Evolutionary conservation across 2,797 vertebrate species (phyloP).

Genomic region (Anguilla obscura): DNA sequence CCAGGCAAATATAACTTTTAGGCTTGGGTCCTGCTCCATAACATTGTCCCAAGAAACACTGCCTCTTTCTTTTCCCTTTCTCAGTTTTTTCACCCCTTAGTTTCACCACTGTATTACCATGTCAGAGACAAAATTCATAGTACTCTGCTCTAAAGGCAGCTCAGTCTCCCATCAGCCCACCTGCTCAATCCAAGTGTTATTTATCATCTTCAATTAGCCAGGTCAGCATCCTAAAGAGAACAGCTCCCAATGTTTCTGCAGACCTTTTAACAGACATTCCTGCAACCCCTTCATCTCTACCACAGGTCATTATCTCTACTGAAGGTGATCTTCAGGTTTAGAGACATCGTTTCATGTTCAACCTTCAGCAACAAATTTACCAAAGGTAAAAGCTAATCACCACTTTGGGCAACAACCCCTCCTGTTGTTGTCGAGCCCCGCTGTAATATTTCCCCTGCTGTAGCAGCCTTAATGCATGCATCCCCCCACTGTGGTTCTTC

Average conservation of each 20-base stretch:
- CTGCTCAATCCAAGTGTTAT: constrained; percentile 19
- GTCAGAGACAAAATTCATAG: background rate
- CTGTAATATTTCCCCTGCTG: background rate
- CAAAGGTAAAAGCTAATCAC: constrained; percentile 19
- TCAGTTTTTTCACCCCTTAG: background rate
- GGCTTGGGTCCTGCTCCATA: background rate
- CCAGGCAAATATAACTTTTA: background rate
- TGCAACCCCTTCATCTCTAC: constrained; percentile 31
- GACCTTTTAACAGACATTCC: constrained; percentile 11
- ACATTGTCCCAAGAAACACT: background rate
- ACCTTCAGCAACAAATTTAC: background rate
- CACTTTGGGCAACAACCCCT: background rate
- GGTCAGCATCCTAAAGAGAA: constrained; percentile 26
- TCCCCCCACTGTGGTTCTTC: background rate
- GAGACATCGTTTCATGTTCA: constrained; percentile 26
- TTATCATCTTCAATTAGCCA: constrained; percentile 36
- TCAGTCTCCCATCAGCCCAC: background rate
- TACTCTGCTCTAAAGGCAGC: background rate
- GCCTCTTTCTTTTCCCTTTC: background rate
- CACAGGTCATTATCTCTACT: constrained; percentile 8
- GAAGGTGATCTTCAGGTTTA: constrained; percentile 3
- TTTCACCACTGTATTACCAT: background rate
- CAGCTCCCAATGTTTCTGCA: constrained; percentile 19
- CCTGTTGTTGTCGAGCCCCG: background rate
- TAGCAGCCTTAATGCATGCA: background rate